Base-by-base conservation (phyloP, 2,113 vertebrate species). In the Indicator indicator region DNA sequence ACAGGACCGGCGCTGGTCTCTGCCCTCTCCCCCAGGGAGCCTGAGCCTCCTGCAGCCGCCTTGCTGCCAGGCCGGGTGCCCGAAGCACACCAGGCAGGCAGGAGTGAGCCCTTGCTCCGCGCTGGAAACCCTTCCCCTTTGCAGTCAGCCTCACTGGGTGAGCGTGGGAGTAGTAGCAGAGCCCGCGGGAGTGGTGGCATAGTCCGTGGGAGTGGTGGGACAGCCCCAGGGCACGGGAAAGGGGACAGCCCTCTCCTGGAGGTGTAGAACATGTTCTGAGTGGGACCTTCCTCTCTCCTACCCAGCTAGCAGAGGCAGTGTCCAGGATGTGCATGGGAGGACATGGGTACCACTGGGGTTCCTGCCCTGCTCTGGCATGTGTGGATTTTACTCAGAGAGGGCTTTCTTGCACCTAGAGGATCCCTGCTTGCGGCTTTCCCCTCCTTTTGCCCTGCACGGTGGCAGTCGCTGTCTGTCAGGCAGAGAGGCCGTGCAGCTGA, bases 401-500 rank as follows among this genome's bases (percentile, higher is more conserved):
- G 20, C 8, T 90, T 75, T 60, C 30, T 18, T 24, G 64, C 0
- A 5, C 9, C 13, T 12, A 36, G 40, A 28, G 40, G 11, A 65
- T 84, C 36, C 24, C 48, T 1, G 2, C 26, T 48, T 18, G 65
- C 62, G 81, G 88, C 48, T 67, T 82, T 40, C 78, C 5, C 26
- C 36, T 36, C n/a, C 32, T 32, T 40, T 58, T 59, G 36, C 46
- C 56, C 88, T 91, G 59, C 79, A 8, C 1, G 20, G 92, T 81
- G 83, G 83, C 86, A 89, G 87, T 70, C 82, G 36, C 87, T 75
- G 36, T 6, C 32, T 30, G 2, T 72, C 23, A 6, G 54, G 80
- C 86, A 46, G 82, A 8, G 5, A 15, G 81, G 70, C 91, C 78
- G 93, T 52, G 89, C 63, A 30, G 78, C 84, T 68, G 84, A 87